A percentile compares a stretch with the other conserved stretches of the same genome.
Conservation (phyloP, 2,797 vertebrate species). For the Aselliscus stoliczkanus region DNA sequence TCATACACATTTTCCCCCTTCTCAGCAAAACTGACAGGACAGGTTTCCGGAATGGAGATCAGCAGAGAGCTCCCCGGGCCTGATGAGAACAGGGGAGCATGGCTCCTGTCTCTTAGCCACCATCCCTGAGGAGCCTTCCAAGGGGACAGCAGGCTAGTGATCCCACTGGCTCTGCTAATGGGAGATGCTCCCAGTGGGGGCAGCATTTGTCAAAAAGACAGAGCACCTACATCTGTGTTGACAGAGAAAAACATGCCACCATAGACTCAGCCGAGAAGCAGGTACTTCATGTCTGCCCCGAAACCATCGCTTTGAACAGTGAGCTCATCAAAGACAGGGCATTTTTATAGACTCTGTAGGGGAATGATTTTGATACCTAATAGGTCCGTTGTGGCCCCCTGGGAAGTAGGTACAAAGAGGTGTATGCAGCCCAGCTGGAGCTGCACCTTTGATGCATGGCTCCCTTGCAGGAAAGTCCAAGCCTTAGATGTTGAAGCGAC, state of each 20-base stretch:
- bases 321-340: conserved; percentile 59
- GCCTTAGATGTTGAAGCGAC: background rate
- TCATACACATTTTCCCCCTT: conserved; percentile 51
- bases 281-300: background rate
- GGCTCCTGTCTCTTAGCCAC: background rate
- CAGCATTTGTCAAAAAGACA: background rate
- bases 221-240: background rate
- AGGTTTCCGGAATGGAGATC: conserved; percentile 48
- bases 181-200: background rate
- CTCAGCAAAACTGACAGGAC: conserved; percentile 46
- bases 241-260: conserved; percentile 24
- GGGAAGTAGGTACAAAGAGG: background rate
- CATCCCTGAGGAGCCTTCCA: background rate
- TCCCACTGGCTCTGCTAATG: background rate
- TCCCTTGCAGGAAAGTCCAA: background rate
- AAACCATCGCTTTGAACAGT: conserved; percentile 52
- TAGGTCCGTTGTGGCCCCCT: background rate
- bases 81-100: background rate
- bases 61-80: conserved; percentile 51
- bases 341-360: conserved; percentile 2
- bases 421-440: accelerated
- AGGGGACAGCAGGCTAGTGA: background rate
- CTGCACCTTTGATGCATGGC: background rate
- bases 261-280: background rate
- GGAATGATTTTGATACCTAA: conserved; percentile 29